Evolutionary conservation across 2,888 invertebrate species (phyloP).

Genomic region (Labia minor): DNA sequence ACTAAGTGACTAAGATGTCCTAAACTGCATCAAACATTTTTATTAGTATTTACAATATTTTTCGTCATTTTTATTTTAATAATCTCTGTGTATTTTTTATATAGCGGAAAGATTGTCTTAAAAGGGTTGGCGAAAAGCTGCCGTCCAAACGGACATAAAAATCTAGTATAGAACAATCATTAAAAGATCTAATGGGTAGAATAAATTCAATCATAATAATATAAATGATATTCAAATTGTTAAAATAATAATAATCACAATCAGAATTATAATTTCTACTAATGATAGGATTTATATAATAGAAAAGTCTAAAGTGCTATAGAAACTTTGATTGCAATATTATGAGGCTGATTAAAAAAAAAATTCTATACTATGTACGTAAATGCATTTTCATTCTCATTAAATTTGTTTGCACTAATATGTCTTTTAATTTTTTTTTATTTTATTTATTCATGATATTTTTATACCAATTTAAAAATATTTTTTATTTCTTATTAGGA

Average conservation of each 20-base stretch:
- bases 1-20: not conserved
- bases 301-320: conserved; percentile 1
- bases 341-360: not conserved
- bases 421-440: too few species aligned
- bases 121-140: not conserved
- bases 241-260: not conserved
- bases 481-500: too few species aligned
- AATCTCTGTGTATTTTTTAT: not conserved
- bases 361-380: conserved; percentile 28
- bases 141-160: not conserved
- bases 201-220: not conserved
- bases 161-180: not conserved
- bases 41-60: too few species aligned
- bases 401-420: too few species aligned
- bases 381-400: conserved; percentile 32
- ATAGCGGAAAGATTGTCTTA: not conserved
- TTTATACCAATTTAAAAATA: too few species aligned
- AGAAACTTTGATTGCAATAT: not conserved
- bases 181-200: not conserved
- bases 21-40: not conserved
- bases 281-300: not conserved
- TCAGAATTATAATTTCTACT: not conserved
- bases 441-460: too few species aligned
- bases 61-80: not conserved
- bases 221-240: too few species aligned